These are phyloP conservation scores for Cephus runcator DNA, from an alignment of 2,888 invertebrate genomes.

Conservation along the genomic window DNA sequence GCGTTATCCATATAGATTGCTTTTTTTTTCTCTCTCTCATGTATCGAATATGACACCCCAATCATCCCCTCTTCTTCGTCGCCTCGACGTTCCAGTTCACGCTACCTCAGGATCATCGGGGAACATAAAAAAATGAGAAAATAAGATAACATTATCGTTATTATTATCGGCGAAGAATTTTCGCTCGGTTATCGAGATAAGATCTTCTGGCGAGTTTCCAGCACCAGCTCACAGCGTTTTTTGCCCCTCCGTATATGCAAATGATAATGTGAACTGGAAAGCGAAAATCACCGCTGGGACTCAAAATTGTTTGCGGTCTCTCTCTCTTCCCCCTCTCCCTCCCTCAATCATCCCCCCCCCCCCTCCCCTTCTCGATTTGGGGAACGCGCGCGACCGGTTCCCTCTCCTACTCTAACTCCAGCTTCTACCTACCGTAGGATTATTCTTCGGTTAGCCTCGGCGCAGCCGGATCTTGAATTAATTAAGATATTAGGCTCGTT, in stretches of 20 bases:
- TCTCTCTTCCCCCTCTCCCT: constrained; percentile 20
- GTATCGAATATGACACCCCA: neutral
- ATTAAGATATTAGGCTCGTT: constrained; percentile 45
- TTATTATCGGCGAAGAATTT: constrained; percentile 1
- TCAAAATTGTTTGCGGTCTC: constrained; percentile 14
- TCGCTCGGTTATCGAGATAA: neutral
- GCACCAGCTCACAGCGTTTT: neutral
- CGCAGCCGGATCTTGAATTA: constrained; percentile 33
- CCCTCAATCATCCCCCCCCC: neutral
- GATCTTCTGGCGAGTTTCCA: constrained; percentile 4
- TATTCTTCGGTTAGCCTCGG: too few relatives aligned
- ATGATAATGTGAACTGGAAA: constrained; percentile 4
- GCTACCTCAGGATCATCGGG: neutral
- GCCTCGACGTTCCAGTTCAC: neutral
- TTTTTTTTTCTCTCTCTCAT: neutral
- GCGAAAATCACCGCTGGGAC: constrained; percentile 4
- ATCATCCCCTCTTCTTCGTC: neutral
- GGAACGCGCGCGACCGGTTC: too few relatives aligned
- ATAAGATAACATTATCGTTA: neutral
- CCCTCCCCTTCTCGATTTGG: constrained; percentile 1
- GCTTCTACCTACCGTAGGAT: too few relatives aligned
- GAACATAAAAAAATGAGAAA: neutral
- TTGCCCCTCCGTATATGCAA: neutral
- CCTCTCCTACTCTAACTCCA: too few relatives aligned
- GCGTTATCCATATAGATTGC: neutral